A percentile compares a stretch with the other conserved stretches of the same genome.
Conservation (phyloP, 2,888 invertebrate genomes). For the Oscheius myriophilus region DNA sequence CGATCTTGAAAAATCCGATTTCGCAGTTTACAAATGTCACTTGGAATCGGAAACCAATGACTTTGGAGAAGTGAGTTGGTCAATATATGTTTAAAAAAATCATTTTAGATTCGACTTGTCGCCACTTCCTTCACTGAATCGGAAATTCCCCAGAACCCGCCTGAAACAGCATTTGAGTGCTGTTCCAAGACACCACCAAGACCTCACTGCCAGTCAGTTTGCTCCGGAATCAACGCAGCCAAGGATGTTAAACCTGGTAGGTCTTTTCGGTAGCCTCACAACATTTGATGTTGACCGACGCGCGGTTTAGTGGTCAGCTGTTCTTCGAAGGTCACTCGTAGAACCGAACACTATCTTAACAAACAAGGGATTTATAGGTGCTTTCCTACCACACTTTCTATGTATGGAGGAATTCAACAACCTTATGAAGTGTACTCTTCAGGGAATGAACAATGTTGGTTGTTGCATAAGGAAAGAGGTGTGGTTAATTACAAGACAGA, state of each 20-base stretch:
- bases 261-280: neutral
- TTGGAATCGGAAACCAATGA: constrained; percentile 35
- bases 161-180: constrained; percentile 44
- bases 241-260: constrained; percentile 32
- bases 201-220: constrained; percentile 37
- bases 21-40: constrained; percentile 35
- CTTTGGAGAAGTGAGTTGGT: constrained; percentile 28
- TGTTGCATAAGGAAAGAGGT: constrained; percentile 50
- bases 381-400: constrained; percentile 22
- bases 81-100: neutral
- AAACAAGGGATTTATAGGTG: constrained; percentile 19
- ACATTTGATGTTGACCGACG: neutral
- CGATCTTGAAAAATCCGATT: constrained; percentile 30
- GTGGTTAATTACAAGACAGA: neutral
- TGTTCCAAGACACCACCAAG: constrained; percentile 32
- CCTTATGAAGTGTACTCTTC: constrained; percentile 42
- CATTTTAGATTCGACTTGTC: constrained; percentile 10
- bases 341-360: neutral
- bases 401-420: constrained; percentile 40
- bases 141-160: constrained; percentile 30
- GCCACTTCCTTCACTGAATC: constrained; percentile 4
- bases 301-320: neutral
- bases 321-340: constrained; percentile 11
- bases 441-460: constrained; percentile 29
- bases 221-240: constrained; percentile 9